These are phyloP conservation scores for Saguinus midas DNA, from an alignment of 2,113 vertebrate species.

Conservation along the genomic window DNA sequence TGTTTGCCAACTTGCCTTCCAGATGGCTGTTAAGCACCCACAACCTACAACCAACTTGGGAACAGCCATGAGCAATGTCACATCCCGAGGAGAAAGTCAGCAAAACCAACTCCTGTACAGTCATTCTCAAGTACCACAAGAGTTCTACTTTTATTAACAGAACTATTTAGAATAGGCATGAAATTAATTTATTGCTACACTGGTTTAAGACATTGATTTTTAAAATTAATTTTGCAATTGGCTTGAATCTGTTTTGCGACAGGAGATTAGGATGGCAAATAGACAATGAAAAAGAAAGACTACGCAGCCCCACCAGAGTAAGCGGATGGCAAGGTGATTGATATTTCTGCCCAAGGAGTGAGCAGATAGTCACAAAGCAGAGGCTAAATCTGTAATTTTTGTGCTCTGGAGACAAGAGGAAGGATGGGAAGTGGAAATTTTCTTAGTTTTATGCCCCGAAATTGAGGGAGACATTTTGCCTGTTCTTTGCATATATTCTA, in stretches of 20 bases:
- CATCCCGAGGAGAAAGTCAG: neutral
- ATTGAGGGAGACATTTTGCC: neutral
- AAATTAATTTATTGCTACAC: slow-evolving; percentile 69
- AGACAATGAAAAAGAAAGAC: slow-evolving; percentile 36
- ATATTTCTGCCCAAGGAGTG: neutral
- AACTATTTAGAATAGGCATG: slow-evolving; percentile 54
- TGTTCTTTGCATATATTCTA: neutral
- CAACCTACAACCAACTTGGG: neutral
- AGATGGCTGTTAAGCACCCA: slow-evolving; percentile 56
- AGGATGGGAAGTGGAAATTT: neutral
- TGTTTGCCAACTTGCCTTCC: slow-evolving; percentile 68
- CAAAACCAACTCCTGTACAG: slow-evolving; percentile 22
- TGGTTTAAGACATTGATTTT: slow-evolving; percentile 63
- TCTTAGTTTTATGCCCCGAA: neutral
- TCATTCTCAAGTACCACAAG: slow-evolving; percentile 24
- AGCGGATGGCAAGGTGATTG: neutral
- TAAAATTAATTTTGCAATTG: slow-evolving; percentile 50
- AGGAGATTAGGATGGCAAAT: neutral
- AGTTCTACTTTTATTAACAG: slow-evolving; percentile 62
- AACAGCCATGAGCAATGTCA: slow-evolving; percentile 29
- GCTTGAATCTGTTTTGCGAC: neutral
- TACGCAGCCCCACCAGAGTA: neutral
- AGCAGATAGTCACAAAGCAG: neutral
- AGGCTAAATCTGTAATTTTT: neutral
- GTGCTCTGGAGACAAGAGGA: neutral